A percentile compares a stretch with the other conserved stretches of the same genome.
These are phyloP conservation scores for Hesperia comma DNA, from an alignment of 2,888 invertebrate genomes.

Conservation along the genomic window DNA sequence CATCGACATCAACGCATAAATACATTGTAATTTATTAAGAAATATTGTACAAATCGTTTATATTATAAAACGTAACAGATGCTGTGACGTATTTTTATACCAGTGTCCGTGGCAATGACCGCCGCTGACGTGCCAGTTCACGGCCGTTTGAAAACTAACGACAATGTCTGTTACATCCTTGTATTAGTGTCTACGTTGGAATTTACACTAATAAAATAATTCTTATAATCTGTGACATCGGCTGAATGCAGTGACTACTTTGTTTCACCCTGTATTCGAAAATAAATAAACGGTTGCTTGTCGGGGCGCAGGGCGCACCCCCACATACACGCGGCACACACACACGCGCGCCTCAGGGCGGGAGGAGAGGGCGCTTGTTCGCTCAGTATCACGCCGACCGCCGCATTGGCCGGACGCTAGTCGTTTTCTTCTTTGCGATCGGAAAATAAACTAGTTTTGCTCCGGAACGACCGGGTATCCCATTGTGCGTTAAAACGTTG, in stretches of 20 bases:
- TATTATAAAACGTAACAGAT: conserved; percentile 49
- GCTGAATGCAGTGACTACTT: conserved; percentile 53
- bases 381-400: conserved; percentile 83
- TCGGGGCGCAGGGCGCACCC: conserved; percentile 63
- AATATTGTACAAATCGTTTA: conserved; percentile 33
- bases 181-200: conserved; percentile 38
- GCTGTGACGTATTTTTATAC: conserved; percentile 76
- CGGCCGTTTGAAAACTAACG: conserved; percentile 72
- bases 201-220: conserved; percentile 40
- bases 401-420: conserved; percentile 65
- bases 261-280: conserved; percentile 67
- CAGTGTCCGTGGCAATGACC: conserved; percentile 80
- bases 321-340: conserved; percentile 57
- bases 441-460: conserved; percentile 81
- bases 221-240: conserved; percentile 41
- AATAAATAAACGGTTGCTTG: conserved; percentile 69
- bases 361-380: conserved; percentile 74
- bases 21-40: conserved; percentile 28
- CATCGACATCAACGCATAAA: conserved; percentile 18
- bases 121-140: conserved; percentile 71
- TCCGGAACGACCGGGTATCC: conserved; percentile 69
- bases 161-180: conserved; percentile 50
- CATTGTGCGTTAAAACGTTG: conserved; percentile 69
- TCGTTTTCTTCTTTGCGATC: conserved; percentile 67
- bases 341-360: conserved; percentile 62